A percentile compares a stretch with the other conserved stretches of the same genome.
Conservation (phyloP, 2,797 vertebrate genomes). For the Sebastes trivittatus region DNA sequence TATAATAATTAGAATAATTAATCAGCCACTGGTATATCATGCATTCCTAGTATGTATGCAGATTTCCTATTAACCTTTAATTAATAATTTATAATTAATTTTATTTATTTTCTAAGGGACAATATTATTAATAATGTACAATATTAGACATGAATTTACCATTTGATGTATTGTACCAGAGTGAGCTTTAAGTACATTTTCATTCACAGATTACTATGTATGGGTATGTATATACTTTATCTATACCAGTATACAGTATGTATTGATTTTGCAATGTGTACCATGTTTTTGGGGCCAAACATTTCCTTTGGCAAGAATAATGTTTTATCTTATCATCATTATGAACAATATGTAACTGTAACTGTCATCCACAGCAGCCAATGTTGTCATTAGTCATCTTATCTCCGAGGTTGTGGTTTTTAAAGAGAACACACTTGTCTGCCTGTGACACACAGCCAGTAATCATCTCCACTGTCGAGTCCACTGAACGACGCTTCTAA, state of each 20-base stretch:
- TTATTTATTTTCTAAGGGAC: not conserved
- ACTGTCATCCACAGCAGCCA: not conserved
- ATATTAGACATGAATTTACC: not conserved
- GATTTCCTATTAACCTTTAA: not conserved
- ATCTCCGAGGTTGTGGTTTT: constrained; percentile 26
- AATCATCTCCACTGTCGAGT: constrained; percentile 38
- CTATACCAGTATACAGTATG: not conserved
- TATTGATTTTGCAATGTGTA: not conserved
- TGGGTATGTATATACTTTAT: not conserved
- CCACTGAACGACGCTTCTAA: constrained; percentile 53
- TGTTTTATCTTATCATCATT: not conserved
- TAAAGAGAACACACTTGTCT: constrained; percentile 15
- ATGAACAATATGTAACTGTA: not conserved
- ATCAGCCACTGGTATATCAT: not conserved
- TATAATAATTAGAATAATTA: not conserved
- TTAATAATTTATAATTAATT: not conserved
- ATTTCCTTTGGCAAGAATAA: not conserved
- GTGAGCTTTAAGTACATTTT: not conserved
- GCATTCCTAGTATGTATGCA: not conserved
- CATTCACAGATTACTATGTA: not conserved
- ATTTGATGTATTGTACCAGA: not conserved
- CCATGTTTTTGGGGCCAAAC: not conserved
- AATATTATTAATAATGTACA: not conserved
- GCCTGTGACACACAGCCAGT: constrained; percentile 6
- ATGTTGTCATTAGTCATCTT: constrained; percentile 2